These are phyloP conservation scores for Bactericera cockerelli DNA, from an alignment of 1,140 invertebrate species.

Conservation along the genomic window DNA sequence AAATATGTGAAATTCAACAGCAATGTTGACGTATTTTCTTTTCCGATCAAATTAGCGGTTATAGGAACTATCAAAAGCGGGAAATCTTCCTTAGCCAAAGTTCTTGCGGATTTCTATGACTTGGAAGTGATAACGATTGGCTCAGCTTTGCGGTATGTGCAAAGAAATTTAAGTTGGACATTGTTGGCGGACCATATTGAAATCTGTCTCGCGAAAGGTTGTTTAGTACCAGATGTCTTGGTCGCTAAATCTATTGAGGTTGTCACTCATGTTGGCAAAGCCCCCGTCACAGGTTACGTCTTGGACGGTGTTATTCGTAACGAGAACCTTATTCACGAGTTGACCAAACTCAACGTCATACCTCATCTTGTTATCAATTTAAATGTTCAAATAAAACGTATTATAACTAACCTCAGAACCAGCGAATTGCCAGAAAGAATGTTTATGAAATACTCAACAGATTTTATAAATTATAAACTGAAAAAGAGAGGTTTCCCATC, in stretches of 20 bases:
- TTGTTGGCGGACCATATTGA: not conserved
- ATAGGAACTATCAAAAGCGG: not conserved
- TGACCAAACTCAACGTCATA: constrained; percentile 1
- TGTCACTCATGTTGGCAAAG: not conserved
- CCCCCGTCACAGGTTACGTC: not conserved
- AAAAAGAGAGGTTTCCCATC: not conserved
- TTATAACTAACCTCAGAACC: not conserved
- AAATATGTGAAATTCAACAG: not conserved
- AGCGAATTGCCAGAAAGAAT: not conserved
- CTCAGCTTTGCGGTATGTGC: not conserved
- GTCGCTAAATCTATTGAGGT: not conserved
- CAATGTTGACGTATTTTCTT: not conserved
- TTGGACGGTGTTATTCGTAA: not conserved
- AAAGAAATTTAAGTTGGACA: not conserved
- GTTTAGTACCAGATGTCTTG: not conserved
- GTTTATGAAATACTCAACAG: not conserved
- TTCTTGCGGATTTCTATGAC: not conserved
- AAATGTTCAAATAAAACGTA: not conserved
- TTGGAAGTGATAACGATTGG: constrained; percentile 4
- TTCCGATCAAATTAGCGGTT: not conserved
- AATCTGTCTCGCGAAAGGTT: not conserved
- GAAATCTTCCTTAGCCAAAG: not conserved
- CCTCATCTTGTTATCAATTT: not conserved
- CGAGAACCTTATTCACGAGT: not conserved
- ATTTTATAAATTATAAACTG: not conserved